Percentiles rank a stretch among this genome's conserved stretches.
Conservation (phyloP, 2,113 vertebrate genomes). For the Hippocampus abdominalis region DNA sequence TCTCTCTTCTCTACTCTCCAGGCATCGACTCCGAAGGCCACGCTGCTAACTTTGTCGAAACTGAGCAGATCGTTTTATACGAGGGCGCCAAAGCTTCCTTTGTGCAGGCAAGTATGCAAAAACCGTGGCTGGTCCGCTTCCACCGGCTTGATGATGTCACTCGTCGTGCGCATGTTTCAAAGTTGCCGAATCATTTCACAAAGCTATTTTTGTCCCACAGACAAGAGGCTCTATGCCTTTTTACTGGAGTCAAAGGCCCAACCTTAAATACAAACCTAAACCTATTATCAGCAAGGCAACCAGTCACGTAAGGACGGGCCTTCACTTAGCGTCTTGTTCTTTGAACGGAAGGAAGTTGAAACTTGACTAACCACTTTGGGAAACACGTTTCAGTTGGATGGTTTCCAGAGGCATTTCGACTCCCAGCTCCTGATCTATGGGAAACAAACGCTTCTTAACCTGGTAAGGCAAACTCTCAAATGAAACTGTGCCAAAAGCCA, state of each 20-base stretch:
- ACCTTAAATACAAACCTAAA: slow-evolving; percentile 94
- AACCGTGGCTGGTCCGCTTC: neutral
- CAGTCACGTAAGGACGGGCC: slow-evolving; percentile 64
- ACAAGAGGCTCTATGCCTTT: slow-evolving; percentile 97
- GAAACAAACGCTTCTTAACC: slow-evolving; percentile 91
- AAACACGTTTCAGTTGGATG: slow-evolving; percentile 44
- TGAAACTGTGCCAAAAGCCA: neutral
- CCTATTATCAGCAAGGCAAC: slow-evolving; percentile 91
- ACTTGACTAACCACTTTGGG: neutral
- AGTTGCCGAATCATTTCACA: neutral
- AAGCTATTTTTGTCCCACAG: slow-evolving; percentile 57
- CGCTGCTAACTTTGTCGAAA: slow-evolving; percentile 97
- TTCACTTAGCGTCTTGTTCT: neutral
- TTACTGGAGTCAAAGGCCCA: slow-evolving; percentile 98
- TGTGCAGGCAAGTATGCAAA: slow-evolving; percentile 75
- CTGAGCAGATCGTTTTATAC: slow-evolving; percentile 93
- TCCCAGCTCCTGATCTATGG: slow-evolving; percentile 94
- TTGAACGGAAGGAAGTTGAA: no score
- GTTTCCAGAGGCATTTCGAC: slow-evolving; percentile 92
- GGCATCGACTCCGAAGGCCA: slow-evolving; percentile 98
- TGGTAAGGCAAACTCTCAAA: slow-evolving; percentile 73
- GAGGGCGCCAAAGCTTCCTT: slow-evolving; percentile 86
- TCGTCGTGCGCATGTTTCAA: neutral
- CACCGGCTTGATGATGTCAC: neutral
- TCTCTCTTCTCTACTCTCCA: slow-evolving; percentile 37